Evolutionary conservation across 2,888 invertebrate species (phyloP).

Genomic region (Rhagophthalmus giganteus): DNA sequence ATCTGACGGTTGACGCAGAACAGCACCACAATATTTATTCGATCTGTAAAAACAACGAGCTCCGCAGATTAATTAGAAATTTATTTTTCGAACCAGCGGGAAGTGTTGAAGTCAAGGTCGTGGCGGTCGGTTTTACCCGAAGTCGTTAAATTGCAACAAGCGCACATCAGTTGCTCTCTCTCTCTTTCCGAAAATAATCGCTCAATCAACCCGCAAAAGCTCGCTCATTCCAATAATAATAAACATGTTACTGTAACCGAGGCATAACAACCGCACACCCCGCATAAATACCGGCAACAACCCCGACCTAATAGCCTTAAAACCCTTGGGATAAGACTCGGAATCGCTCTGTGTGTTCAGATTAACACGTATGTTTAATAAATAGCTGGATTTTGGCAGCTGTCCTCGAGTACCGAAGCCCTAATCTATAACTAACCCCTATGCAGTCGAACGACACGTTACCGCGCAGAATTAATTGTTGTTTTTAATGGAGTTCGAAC

Average conservation of each 20-base stretch:
- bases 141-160: no score
- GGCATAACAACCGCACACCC: slow-evolving; percentile 41
- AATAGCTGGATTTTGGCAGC: slow-evolving; percentile 57
- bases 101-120: no score
- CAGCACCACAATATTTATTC: no score
- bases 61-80: no score
- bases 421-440: slow-evolving; percentile 37
- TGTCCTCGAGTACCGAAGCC: slow-evolving; percentile 48
- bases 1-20: no score
- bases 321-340: slow-evolving; percentile 28
- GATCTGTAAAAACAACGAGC: no score
- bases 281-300: slow-evolving; percentile 50
- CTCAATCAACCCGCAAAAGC: slow-evolving; percentile 52
- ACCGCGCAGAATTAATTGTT: slow-evolving; percentile 12
- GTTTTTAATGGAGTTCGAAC: not conserved
- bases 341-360: slow-evolving; percentile 40
- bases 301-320: slow-evolving; percentile 37
- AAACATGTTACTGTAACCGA: slow-evolving; percentile 50
- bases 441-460: slow-evolving; percentile 22
- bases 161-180: slow-evolving; percentile 43
- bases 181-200: slow-evolving; percentile 48
- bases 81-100: no score
- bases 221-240: slow-evolving; percentile 49
- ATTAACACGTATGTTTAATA: slow-evolving; percentile 59
- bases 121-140: no score